Percentiles rank a stretch among this genome's conserved stretches.
Evolutionary conservation across 2,797 vertebrate species (phyloP).

Genomic region (Tapera naevia): DNA sequence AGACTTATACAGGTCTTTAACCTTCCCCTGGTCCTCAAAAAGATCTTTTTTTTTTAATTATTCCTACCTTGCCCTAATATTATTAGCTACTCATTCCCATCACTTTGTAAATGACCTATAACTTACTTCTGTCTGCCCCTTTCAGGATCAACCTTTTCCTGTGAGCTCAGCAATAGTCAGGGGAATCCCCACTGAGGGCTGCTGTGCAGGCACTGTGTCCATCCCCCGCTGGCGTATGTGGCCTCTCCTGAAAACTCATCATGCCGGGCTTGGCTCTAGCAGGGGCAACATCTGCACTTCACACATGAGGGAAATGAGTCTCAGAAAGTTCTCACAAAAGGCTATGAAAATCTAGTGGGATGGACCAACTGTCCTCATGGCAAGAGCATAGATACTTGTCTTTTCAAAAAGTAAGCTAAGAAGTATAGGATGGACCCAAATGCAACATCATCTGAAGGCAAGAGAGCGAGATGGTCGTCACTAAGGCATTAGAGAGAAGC

Average conservation of each 20-base stretch:
- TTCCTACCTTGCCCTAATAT: neutral
- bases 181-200: neutral
- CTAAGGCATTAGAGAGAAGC: neutral
- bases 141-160: fast-evolving
- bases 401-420: neutral
- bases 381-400: neutral
- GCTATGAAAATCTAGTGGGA: neutral
- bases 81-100: neutral
- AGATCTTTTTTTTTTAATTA: neutral
- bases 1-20: neutral
- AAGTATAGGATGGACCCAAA: neutral
- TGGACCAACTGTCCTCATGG: neutral
- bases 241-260: neutral
- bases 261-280: neutral
- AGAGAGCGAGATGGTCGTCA: neutral
- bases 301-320: neutral
- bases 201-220: fast-evolving
- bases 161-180: neutral
- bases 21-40: neutral
- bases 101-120: neutral
- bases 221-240: neutral
- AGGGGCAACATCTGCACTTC: neutral
- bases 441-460: neutral
- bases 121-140: neutral
- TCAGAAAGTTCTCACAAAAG: neutral